Percentiles rank a stretch among this genome's conserved stretches.
Conservation (phyloP, 2,888 invertebrate species). For the Noctua pronuba region DNA sequence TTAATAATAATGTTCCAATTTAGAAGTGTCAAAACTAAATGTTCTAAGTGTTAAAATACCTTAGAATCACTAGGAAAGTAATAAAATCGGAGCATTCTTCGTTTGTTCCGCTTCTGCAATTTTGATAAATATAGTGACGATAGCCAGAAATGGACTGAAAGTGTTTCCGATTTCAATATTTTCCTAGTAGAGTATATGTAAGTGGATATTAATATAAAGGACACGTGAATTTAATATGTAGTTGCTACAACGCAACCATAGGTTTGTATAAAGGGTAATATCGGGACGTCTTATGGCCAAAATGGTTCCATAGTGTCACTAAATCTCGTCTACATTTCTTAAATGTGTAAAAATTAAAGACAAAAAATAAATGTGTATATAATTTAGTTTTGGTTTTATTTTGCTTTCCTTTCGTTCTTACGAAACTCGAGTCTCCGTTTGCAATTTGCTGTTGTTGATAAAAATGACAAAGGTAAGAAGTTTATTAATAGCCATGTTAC, state of each 20-base stretch:
- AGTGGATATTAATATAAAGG: conserved; percentile 59
- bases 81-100: conserved; percentile 12
- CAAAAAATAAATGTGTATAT: conserved; percentile 80
- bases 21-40: conserved; percentile 67
- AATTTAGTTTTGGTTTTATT: conserved; percentile 54
- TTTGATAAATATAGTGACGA: conserved; percentile 16
- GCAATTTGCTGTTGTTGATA: background rate
- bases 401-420: background rate
- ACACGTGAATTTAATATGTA: conserved; percentile 65
- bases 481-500: too few species aligned
- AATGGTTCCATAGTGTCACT: conserved; percentile 65
- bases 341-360: conserved; percentile 77
- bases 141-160: background rate
- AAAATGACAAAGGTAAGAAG: background rate
- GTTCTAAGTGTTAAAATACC: conserved; percentile 56
- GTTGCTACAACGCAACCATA: conserved; percentile 62
- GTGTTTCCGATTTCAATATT: conserved; percentile 31
- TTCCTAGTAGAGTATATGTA: conserved; percentile 42
- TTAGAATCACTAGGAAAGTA: conserved; percentile 45
- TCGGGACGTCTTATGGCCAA: conserved; percentile 60
- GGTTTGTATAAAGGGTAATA: conserved; percentile 68
- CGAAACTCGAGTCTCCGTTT: background rate
- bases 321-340: conserved; percentile 73
- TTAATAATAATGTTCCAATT: conserved; percentile 65
- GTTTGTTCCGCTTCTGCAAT: background rate